These are phyloP conservation scores for Columbina picui DNA, from an alignment of 2,113 vertebrate genomes.

Conservation along the genomic window DNA sequence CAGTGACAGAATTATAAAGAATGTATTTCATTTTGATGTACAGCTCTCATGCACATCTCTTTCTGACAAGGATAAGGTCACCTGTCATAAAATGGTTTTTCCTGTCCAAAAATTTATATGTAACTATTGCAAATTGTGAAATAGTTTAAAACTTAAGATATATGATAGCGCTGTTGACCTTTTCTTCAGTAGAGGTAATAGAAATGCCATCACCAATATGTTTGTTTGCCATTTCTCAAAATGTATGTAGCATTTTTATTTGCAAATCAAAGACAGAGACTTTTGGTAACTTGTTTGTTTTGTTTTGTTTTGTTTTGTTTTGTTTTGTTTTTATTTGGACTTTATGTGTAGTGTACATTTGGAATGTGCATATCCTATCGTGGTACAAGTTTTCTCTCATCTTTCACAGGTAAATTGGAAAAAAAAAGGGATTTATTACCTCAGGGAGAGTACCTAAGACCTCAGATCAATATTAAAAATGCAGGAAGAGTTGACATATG, in stretches of 20 bases:
- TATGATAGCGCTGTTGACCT: constrained; percentile 72
- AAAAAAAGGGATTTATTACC: not conserved
- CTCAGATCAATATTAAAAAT: not conserved
- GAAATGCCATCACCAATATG: constrained; percentile 34
- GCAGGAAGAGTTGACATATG: not conserved
- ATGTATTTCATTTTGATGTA: constrained; percentile 80
- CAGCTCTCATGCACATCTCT: constrained; percentile 64
- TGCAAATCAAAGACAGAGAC: not conserved
- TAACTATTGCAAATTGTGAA: constrained; percentile 72
- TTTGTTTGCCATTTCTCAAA: constrained; percentile 35
- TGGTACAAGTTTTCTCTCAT: not conserved
- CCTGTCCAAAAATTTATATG: constrained; percentile 76
- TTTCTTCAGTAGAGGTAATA: constrained; percentile 73
- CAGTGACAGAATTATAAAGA: constrained; percentile 61
- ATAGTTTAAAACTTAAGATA: constrained; percentile 71
- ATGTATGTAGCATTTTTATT: not conserved
- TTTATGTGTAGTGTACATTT: not conserved
- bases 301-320: too few species aligned
- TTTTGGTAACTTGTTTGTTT: not conserved
- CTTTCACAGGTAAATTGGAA: not conserved
- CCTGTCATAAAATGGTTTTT: constrained; percentile 80
- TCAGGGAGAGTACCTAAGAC: not conserved
- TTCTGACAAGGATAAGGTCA: constrained; percentile 83
- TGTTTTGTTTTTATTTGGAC: not conserved
- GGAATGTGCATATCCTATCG: not conserved